Percentiles rank a stretch among this genome's conserved stretches.
Evolutionary conservation across 23 tunicate genomes (phyloP).

Genomic region (Ciona savignyi): DNA sequence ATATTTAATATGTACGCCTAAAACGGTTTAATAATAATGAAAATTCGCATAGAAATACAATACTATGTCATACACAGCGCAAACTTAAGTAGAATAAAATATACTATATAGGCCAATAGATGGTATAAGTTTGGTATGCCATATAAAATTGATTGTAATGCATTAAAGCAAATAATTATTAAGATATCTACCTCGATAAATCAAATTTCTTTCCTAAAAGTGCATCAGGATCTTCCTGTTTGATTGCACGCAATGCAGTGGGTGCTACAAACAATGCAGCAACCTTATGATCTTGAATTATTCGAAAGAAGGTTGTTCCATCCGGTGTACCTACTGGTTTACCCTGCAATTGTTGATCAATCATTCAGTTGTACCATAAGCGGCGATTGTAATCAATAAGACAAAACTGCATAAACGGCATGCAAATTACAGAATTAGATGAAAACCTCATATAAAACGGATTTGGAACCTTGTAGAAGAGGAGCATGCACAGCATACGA

Average conservation of each 20-base stretch:
- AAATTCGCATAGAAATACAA: no score
- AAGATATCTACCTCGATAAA: slow-evolving; percentile 45
- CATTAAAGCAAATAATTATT: neutral
- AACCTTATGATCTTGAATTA: slow-evolving; percentile 74
- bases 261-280: slow-evolving; percentile 88
- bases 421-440: no score
- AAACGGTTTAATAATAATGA: neutral
- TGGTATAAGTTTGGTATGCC: neutral
- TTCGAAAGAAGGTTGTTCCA: slow-evolving; percentile 67
- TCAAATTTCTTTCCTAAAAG: slow-evolving; percentile 36
- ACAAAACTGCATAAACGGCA: no score
- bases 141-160: no score
- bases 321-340: slow-evolving; percentile 95
- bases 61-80: no score
- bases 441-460: slow-evolving; percentile 62
- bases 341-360: no score
- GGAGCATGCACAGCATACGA: slow-evolving; percentile 73
- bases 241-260: slow-evolving; percentile 82
- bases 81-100: no score
- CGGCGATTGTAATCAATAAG: no score
- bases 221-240: slow-evolving; percentile 78
- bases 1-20: neutral
- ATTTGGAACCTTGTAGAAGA: slow-evolving; percentile 28
- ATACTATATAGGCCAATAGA: neutral
- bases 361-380: no score